Base-by-base conservation (phyloP, 2,797 vertebrate genomes). In the Alca torda region DNA sequence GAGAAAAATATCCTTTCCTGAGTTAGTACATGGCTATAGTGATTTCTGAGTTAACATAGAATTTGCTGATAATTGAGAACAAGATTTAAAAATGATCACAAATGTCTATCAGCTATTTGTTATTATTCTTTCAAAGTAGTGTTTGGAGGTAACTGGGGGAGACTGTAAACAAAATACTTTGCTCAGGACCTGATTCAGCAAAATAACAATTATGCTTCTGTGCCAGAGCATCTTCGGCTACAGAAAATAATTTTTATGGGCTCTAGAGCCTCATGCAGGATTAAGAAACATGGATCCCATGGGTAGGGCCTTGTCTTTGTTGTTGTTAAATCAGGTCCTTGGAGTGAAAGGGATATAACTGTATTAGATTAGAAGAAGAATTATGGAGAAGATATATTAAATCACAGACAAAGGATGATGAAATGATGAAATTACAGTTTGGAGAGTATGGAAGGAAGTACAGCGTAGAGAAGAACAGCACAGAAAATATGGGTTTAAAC, bases 381-480 rank as follows among this genome's bases (percentile, higher is more conserved):
- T 93, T 91, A 94, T 80, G 65, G 84, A 93, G 73, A 93, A 94
- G 51, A 88, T 88, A 75, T 81, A 95, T 78, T 91, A 94, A 94
- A 87, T 96, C 91, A 72, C 87, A 93, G 96, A 97, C 92, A 95
- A 80, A 92, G 37, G 50, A 95, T 92, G 95, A 96, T 96, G 97
- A 94, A 95, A 97, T 98, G 91, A 83, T 84, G 89, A 96, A 73
- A 87, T 87, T 84, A 96, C 61, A 74, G 91, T 86, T 97, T 96
- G 85, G 81, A 89, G 89, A 94, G 72, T 61, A 97, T 97, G 95
- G 91, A 95, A 97, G 97, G 85, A 96, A 97, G 87, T 96, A 97
- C 64, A 94, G 63, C 91, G 94, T 83, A 93, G 88, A 89, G 95
- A 97, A 97, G 95, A 96, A 97, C 94, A 95, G 75, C 94, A 95